Evolutionary conservation across 2,888 invertebrate genomes (phyloP), one percentile per base, ranked within the genome.

Genomic region (Philaethria dido): DNA sequence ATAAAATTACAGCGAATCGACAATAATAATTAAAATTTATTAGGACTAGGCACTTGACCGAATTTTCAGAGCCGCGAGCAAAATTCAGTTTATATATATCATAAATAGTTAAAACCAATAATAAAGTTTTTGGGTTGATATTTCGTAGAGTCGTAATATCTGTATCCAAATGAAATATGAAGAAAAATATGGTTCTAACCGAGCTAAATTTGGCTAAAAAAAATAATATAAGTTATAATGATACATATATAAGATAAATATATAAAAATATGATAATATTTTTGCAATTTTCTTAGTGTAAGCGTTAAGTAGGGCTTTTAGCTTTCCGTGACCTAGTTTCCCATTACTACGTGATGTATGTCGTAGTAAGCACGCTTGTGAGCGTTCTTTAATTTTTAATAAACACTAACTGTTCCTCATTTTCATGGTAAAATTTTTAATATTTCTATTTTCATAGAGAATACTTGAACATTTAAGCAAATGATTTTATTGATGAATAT

Each of bases 371-470:
- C 71, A 67, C 67, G 64, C 70, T 66, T 55, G 50, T 60, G 61
- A 69, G 61, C 65, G 57, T 69, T 66, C 64, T 70, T 72, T 70
- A 69, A 71, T 69, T 69, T 67, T 72, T 69, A 65, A 72, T 68
- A 64, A 70, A 72, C 63, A 62, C 64, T 68, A 52, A 70, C 66
- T 62, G 66, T 52, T 63, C 66, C 52, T 67, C 62, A 62, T 68
- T 63, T 63, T 55, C 61, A 50, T 42, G 50, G 33, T 13, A 60
- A 47, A 42, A 55, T 48, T 62, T 33, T 60, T 45, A 47, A 55
- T 64, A 57, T 60, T 18, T 47, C 48, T 48, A 64, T 61, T 36
- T 63, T 44, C 57, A 47, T 62, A 52, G 8, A n/a, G 50, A 16
- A 50, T 29, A 52, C 29, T 50, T 29, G 9, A 29, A 16, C 16